Base-by-base conservation (phyloP, 1,140 invertebrate genomes). In the Drosophila sproati region DNA sequence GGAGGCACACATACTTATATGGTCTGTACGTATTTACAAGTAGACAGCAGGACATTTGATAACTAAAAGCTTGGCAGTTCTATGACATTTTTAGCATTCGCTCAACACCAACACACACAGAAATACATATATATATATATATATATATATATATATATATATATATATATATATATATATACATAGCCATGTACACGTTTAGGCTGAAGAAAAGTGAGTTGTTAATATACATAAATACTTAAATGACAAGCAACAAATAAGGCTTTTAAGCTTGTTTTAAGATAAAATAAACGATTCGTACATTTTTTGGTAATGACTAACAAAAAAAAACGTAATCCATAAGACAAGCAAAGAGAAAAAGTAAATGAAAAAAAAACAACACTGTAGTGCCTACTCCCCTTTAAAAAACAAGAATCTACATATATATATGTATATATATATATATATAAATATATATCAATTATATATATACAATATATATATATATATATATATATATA, bases 331-430 rank as follows among this genome's bases (percentile, higher is more conserved):
- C 69, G 57, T 64, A 69, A 77, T 37, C 41, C 8, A 76, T 71
- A 76, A 78, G 67, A 76, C 78, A 78, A 77, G 63, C 66, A 78
- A 68, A 78, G 48, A 63, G 75, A 61, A 77, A 70, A 60, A 73
- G 62, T 57, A 62, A 64, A 68, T 73, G 61, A 77, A 50, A 35
- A 69, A 64, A 85, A 64, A 82, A 77, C 43, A 77, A 91, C 83
- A 91, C 87, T 91, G 87, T 91, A 91, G 87, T 91, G 87, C 87
- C 87, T 91, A 91, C 77, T 83, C 83, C 81, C 80, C 78, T 69
- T 66, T 62, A 69, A 76, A 69, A 70, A 75, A 32, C 66, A 57
- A 59, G 43, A 10, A 41, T 51, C 55, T 51, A 75, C 74, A 78
- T 64, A 82, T 69, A 77, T 59, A 41, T 73, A 79, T 57, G 37